Conservation (phyloP, 2,888 invertebrate species). For the Conops quadrifasciatus region DNA sequence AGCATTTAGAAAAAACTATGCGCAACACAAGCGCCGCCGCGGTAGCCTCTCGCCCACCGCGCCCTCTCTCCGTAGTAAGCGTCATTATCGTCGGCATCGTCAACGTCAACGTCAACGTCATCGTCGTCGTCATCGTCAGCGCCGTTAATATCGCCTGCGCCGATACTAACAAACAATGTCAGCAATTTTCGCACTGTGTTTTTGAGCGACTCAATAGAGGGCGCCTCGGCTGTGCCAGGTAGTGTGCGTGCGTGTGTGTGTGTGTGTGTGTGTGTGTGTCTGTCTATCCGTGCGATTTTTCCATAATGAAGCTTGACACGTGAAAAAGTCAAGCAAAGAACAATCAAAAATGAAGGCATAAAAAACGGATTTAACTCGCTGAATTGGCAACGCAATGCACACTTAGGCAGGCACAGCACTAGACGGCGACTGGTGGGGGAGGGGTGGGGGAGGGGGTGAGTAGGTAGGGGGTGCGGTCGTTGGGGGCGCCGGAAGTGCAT, state of each 20-base stretch:
- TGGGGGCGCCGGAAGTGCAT: too few relatives aligned
- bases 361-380: conserved; percentile 37
- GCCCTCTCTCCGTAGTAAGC: neutral
- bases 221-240: neutral
- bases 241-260: neutral
- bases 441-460: neutral
- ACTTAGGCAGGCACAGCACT: neutral
- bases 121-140: conserved; percentile 1
- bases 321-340: conserved; percentile 29
- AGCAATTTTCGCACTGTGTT: conserved; percentile 40
- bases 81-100: neutral
- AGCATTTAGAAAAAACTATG: conserved; percentile 10
- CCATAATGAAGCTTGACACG: conserved; percentile 41
- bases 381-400: conserved; percentile 28
- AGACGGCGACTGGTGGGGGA: too few relatives aligned
- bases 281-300: conserved; percentile 36
- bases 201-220: conserved; percentile 25
- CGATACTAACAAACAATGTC: conserved; percentile 30
- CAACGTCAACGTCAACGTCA: neutral
- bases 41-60: neutral
- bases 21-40: neutral
- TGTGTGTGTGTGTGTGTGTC: conserved; percentile 6
- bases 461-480: neutral
- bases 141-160: neutral
- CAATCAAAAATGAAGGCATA: conserved; percentile 26